A percentile compares a stretch with the other conserved stretches of the same genome.
phyloP scores from a whole-genome alignment of 2,113 vertebrate genomes.

The Sinocyclocheilus rhinocerous region DNA sequence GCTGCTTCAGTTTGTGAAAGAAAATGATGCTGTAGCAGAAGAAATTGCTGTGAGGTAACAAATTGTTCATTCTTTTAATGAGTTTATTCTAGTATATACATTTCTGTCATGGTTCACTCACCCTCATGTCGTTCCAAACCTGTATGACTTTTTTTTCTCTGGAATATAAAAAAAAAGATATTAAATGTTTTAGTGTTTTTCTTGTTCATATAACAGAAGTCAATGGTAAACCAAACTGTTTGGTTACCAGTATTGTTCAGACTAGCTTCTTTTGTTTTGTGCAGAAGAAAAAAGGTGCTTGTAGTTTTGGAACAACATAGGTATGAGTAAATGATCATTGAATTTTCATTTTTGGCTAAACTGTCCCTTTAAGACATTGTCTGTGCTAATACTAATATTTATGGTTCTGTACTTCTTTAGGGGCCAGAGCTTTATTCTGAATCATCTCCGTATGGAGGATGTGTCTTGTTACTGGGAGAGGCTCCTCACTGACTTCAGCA shows the following conservation, averaged over 20 bases:
- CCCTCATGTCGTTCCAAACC: neutral
- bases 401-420: conserved; percentile 70
- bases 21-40: conserved; percentile 87
- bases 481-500: conserved; percentile 85
- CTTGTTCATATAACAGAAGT: neutral
- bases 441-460: conserved; percentile 89
- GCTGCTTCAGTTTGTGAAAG: conserved; percentile 88
- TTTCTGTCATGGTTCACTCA: neutral
- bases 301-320: neutral
- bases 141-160: neutral
- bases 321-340: neutral
- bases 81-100: neutral
- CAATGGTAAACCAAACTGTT: neutral
- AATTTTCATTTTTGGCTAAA: neutral
- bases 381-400: neutral
- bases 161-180: neutral
- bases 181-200: neutral
- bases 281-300: neutral
- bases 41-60: conserved; percentile 87
- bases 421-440: conserved; percentile 85
- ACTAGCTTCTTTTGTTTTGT: neutral
- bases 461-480: conserved; percentile 92
- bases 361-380: neutral
- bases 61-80: neutral
- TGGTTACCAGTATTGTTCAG: neutral